Percentiles rank a stretch among this genome's conserved stretches.
phyloP scores from a whole-genome alignment of 2,888 invertebrate genomes.

The Euproctis similis region DNA sequence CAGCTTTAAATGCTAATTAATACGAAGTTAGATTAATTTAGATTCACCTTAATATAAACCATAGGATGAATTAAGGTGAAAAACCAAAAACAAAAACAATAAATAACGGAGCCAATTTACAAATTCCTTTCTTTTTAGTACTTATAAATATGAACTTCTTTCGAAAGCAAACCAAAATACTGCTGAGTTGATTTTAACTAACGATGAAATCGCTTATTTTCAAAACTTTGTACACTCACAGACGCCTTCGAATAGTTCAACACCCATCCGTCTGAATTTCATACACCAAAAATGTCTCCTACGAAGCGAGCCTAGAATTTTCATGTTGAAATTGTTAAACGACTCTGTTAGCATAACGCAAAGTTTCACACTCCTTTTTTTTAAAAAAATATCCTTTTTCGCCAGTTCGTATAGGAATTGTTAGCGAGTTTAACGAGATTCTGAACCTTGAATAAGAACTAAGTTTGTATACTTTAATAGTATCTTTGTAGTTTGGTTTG shows the following conservation, averaged over 20 bases:
- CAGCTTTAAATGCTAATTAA: too few relatives aligned
- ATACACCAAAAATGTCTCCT: constrained; percentile 57
- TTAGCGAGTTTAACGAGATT: constrained; percentile 25
- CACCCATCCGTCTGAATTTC: constrained; percentile 40
- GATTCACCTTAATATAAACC: too few relatives aligned
- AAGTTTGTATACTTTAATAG: not conserved
- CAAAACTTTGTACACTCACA: constrained; percentile 3
- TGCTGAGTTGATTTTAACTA: not conserved
- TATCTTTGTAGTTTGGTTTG: constrained; percentile 2
- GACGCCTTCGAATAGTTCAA: constrained; percentile 10
- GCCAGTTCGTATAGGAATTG: constrained; percentile 14
- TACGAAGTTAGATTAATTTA: too few relatives aligned
- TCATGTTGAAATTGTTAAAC: constrained; percentile 62
- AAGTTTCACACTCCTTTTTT: constrained; percentile 19
- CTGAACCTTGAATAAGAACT: constrained; percentile 12
- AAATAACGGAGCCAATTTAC: too few relatives aligned
- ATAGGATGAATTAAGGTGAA: too few relatives aligned
- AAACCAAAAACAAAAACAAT: too few relatives aligned
- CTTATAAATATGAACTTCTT: not conserved
- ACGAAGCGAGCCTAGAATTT: constrained; percentile 32
- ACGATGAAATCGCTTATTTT: constrained; percentile 9
- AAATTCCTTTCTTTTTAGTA: not conserved
- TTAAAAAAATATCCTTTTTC: constrained; percentile 23
- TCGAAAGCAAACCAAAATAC: not conserved
- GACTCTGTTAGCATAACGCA: constrained; percentile 24